Evolutionary conservation across 2,888 invertebrate species (phyloP).

Genomic region (Labia minor): DNA sequence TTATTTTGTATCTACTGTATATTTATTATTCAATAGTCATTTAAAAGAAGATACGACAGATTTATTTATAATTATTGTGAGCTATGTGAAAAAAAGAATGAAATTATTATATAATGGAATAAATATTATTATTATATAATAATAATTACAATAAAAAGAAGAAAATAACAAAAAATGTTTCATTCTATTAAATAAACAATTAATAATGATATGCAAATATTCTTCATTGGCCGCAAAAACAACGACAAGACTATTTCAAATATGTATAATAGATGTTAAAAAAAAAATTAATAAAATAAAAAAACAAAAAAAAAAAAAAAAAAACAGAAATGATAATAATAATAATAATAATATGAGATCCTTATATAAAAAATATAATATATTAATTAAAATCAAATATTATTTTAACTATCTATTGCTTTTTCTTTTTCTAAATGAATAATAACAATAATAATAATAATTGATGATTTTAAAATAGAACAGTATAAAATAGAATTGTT

Average conservation of each 20-base stretch:
- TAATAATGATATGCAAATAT: background rate
- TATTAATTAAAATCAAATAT: background rate
- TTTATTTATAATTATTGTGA: no score
- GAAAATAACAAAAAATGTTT: no score
- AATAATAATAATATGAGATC: slow-evolving; percentile 5
- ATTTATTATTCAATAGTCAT: background rate
- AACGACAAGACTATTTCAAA: background rate
- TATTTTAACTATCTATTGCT: background rate
- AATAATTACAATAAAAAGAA: background rate
- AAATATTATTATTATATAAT: background rate
- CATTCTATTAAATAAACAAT: no score
- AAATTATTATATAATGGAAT: background rate
- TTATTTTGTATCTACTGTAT: background rate
- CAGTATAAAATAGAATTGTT: background rate
- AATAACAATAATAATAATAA: no score
- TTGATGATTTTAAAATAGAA: no score
- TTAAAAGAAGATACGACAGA: background rate
- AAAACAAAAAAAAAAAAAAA: background rate
- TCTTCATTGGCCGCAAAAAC: background rate
- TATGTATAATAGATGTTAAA: no score
- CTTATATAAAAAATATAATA: background rate
- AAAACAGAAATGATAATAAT: background rate
- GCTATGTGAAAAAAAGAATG: no score
- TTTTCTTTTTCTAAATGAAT: background rate
- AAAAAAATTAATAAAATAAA: no score